Evolutionary conservation across 2,888 invertebrate genomes (phyloP), one percentile per base, ranked within the genome.

Genomic region (Ceraclea dissimilis): DNA sequence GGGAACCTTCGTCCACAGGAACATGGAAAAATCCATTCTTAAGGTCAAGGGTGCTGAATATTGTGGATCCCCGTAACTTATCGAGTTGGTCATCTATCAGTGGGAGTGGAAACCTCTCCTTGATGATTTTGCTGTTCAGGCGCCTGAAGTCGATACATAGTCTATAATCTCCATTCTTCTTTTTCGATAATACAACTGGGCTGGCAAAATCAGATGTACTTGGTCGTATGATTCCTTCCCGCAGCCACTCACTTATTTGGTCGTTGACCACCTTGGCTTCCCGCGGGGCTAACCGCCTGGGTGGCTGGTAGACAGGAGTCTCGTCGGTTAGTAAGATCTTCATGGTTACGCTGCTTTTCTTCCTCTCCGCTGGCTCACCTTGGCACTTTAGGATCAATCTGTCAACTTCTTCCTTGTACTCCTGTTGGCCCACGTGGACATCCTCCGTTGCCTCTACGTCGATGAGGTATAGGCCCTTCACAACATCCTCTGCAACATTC

Each of bases 71-170:
- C 50, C 64, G 60, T n/a, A 68, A 49, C n/a, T 57, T 58, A 16
- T 70, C 68, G n/a, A 71, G 60, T 6, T 65, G 63, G 53, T 68
- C 67, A 50, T 71, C 68, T 11, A 70, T 70, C 2, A 69, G 20
- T 1, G 71, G 69, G 11, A 71, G 57, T 1, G 68, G 70, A 58
- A 64, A 69, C 34, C 64, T 57, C 51, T 69, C 69, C 51, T 67
- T 68, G 2, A 66, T 54, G 0, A 69, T 66, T 58, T 66, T 65
- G 13, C 59, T 55, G 61, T 73, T 73, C 1, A 71, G 48, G 20
- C 61, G 59, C 8, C 72, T 56, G 58, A 68, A 74, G 56, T 73
- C 71, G 0, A 72, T 63, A 58, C 71, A 72, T 4, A 46, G 46
- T 57, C 44, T 19, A 18, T 52, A 34, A 44, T 21, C 17, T 18